A percentile compares a stretch with the other conserved stretches of the same genome.
Conservation (phyloP, 2,113 vertebrate genomes). For the Menidia beryllina region DNA sequence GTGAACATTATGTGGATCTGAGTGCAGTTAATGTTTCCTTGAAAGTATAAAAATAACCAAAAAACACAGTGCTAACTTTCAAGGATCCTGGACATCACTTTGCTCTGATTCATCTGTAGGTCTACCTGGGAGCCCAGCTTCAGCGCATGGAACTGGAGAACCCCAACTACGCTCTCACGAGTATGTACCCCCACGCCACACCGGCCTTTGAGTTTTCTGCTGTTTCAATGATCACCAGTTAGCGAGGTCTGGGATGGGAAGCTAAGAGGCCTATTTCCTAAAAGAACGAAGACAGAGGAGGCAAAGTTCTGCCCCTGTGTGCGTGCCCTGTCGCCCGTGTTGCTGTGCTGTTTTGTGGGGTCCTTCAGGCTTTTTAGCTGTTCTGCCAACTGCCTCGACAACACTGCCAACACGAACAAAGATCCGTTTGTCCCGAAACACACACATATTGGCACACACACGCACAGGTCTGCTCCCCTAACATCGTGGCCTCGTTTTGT, state of each 20-base stretch:
- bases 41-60: too few species aligned
- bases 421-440: slow-evolving; percentile 60
- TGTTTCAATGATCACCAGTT: background rate
- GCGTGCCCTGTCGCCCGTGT: slow-evolving; percentile 37
- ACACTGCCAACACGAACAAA: slow-evolving; percentile 61
- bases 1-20: background rate
- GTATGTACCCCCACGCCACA: slow-evolving; percentile 77
- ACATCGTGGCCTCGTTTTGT: slow-evolving; percentile 65
- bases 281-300: slow-evolving; percentile 49
- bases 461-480: slow-evolving; percentile 39
- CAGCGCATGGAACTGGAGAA: slow-evolving; percentile 98
- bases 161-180: slow-evolving; percentile 96
- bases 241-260: background rate
- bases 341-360: slow-evolving; percentile 54
- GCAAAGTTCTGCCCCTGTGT: slow-evolving; percentile 43
- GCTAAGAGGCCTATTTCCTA: slow-evolving; percentile 32
- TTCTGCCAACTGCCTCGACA: slow-evolving; percentile 70
- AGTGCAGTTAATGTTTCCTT: background rate
- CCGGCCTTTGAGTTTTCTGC: background rate
- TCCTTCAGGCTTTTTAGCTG: slow-evolving; percentile 50
- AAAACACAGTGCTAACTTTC: background rate
- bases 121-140: slow-evolving; percentile 95
- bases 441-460: background rate
- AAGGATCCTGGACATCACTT: slow-evolving; percentile 10
- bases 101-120: slow-evolving; percentile 63